A percentile compares a stretch with the other conserved stretches of the same genome.
phyloP scores from a whole-genome alignment of 2,113 vertebrate genomes.

The Crotophaga sulcirostris region DNA sequence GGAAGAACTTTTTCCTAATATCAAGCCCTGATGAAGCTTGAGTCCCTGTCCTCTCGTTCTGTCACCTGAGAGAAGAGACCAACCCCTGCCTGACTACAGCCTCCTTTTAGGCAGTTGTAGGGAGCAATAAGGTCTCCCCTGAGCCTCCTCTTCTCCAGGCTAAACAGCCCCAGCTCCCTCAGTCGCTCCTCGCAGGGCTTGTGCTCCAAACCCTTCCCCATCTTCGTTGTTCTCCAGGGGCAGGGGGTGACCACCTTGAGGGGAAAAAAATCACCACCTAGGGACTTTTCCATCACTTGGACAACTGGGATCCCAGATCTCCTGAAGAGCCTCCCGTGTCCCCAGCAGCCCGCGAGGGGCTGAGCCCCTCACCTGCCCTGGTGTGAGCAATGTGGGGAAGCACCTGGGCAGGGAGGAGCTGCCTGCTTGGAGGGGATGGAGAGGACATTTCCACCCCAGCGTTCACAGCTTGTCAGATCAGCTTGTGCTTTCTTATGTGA shows the following conservation, averaged over 20 bases:
- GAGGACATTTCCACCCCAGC: background rate
- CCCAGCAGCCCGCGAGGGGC: background rate
- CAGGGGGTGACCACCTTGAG: background rate
- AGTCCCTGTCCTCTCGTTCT: too few species aligned
- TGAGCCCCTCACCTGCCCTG: background rate
- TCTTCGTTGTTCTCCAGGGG: too few species aligned
- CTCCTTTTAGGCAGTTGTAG: too few species aligned
- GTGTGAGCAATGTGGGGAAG: background rate
- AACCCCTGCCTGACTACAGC: too few species aligned
- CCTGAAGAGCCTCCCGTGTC: fast-evolving
- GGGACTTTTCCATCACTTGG: background rate
- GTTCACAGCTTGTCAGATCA: background rate
- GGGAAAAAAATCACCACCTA: fast-evolving
- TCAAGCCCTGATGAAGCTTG: too few species aligned
- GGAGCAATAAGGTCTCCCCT: too few species aligned
- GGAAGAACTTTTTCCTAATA: too few species aligned
- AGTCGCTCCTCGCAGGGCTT: too few species aligned
- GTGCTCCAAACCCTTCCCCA: too few species aligned
- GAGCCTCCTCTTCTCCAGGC: too few species aligned
- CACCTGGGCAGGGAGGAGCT: background rate
- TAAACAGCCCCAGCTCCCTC: too few species aligned
- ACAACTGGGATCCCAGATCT: background rate
- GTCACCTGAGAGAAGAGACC: too few species aligned
- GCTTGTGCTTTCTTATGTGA: background rate
- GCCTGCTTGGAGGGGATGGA: background rate